Evolutionary conservation across 2,113 vertebrate species (phyloP).

Genomic region (Pangasianodon hypophthalmus): DNA sequence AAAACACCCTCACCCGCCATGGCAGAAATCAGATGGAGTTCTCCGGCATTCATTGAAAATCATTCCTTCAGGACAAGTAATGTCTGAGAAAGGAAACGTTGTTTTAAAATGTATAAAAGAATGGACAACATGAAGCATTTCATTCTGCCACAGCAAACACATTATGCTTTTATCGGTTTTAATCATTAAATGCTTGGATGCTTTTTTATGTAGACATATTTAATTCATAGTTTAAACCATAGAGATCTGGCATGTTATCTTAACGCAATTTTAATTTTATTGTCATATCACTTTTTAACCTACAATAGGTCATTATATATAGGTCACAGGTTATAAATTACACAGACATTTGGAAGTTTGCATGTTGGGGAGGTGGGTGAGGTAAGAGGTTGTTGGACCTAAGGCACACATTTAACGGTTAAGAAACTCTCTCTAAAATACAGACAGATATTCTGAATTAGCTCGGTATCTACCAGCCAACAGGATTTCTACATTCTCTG

Average conservation of each 20-base stretch:
- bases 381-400: background rate
- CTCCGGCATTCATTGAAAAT: constrained; percentile 58
- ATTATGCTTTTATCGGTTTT: background rate
- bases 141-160: background rate
- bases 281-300: background rate
- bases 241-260: background rate
- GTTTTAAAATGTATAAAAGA: background rate
- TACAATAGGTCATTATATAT: background rate
- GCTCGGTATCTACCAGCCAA: background rate
- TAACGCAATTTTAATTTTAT: background rate
- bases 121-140: background rate
- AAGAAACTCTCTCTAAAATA: background rate
- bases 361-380: background rate
- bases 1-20: constrained; percentile 60
- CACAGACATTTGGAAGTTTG: background rate
- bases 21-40: constrained; percentile 61
- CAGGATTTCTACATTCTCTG: background rate
- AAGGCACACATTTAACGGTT: background rate
- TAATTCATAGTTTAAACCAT: background rate
- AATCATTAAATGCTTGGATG: background rate
- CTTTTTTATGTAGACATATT: background rate
- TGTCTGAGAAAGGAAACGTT: background rate
- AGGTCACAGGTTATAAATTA: background rate
- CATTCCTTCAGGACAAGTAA: constrained; percentile 57
- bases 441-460: background rate